Evolutionary conservation across 2,888 invertebrate genomes (phyloP), one percentile per base, ranked within the genome.

Genomic region (Eretmocerus hayati): DNA sequence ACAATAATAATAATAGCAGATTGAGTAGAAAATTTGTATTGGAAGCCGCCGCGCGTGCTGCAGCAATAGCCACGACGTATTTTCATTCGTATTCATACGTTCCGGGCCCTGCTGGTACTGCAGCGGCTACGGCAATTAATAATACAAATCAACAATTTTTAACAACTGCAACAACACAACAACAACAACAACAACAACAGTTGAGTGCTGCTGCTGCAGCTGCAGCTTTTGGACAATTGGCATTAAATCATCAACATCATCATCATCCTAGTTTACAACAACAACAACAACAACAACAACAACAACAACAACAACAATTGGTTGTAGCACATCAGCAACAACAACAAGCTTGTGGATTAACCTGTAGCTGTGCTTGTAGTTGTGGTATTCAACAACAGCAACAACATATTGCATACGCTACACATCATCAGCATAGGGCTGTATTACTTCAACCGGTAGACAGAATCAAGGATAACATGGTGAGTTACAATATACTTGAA

Each of bases 1-100:
- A 44, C 9, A 43, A 43, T 20, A 42, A 44, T 15, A 57, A 58
- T 45, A 58, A 49, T 51, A 15, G 56, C n/a, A 23, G 57, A 46
- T 58, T 56, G 54, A 59, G 57, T 61, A n/a, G n/a, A n/a, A n/a
- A n/a, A n/a, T n/a, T n/a, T n/a, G n/a, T n/a, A n/a, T 62, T 58
- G 56, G 62, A 64, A 56, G 64, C 64, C 63, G 61, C 61, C 55
- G 23, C 23, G 15, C 18, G 41, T 9, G 33, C 46, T 26, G 46
- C 53, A 54, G 52, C 54, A 43, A 48, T 26, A n/a, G 49, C 50
- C 70, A 70, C 71, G 66, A 70, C 71, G 71, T 71, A 69, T 69
- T 71, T 70, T 69, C 71, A 71, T 64, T 71, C 71, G 70, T 71
- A 70, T 59, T 68, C 70, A 63, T 69, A 69, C 59, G 67, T 69